Percentiles rank a stretch among this genome's conserved stretches.
Evolutionary conservation across 2,888 invertebrate genomes (phyloP).

Genomic region (Lochmaea capreae): DNA sequence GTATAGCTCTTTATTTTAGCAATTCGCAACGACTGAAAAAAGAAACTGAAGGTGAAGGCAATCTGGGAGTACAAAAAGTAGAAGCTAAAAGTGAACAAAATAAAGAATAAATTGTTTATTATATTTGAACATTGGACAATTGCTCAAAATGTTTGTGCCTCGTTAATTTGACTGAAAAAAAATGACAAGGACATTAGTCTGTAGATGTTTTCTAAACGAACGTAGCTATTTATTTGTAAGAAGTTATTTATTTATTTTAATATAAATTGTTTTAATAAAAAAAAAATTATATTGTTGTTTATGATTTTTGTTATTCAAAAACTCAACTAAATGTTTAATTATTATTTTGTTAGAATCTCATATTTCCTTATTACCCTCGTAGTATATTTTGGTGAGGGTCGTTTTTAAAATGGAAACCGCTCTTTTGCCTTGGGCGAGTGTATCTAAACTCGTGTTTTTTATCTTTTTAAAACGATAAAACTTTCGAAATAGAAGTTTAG

Average conservation of each 20-base stretch:
- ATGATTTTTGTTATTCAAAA: background rate
- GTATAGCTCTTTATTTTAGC: conserved; percentile 71
- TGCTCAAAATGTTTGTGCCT: conserved; percentile 41
- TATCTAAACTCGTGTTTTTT: conserved; percentile 39
- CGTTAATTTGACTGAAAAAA: conserved; percentile 12
- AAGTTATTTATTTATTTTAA: conserved; percentile 31
- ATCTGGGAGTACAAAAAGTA: conserved; percentile 32
- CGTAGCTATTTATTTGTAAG: conserved; percentile 26
- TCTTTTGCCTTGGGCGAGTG: conserved; percentile 12
- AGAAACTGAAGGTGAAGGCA: conserved; percentile 41
- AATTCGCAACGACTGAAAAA: conserved; percentile 53
- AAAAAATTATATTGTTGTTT: conserved; percentile 2
- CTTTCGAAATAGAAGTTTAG: conserved; percentile 45
- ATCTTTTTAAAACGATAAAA: conserved; percentile 44
- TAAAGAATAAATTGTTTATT: conserved; percentile 27
- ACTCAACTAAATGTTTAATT: no score
- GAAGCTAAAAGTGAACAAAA: conserved; percentile 33
- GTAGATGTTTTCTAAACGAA: conserved; percentile 6
- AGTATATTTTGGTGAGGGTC: background rate
- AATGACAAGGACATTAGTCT: conserved; percentile 6
- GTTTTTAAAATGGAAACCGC: background rate
- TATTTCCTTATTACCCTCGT: background rate
- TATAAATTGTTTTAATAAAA: conserved; percentile 29
- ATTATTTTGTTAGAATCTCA: no score
- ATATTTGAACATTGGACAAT: conserved; percentile 21